These are phyloP conservation scores for Brachystomella parvula DNA, from an alignment of 1,140 invertebrate species.

Conservation along the genomic window DNA sequence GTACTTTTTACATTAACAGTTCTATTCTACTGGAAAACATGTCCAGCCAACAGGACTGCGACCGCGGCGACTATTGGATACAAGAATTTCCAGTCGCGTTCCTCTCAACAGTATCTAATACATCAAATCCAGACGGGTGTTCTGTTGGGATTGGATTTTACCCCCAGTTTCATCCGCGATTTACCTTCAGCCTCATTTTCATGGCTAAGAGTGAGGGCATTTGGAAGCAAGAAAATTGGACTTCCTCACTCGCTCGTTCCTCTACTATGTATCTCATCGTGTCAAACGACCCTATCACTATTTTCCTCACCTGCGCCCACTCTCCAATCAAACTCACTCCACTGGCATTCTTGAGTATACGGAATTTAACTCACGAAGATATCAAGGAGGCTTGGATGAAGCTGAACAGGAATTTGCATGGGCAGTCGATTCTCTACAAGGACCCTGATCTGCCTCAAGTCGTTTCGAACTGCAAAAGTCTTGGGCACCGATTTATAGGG, in stretches of 20 bases:
- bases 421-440: background rate
- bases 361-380: background rate
- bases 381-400: background rate
- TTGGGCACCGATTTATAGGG: background rate
- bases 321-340: background rate
- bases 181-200: background rate
- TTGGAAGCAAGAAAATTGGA: background rate
- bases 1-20: background rate
- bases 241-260: background rate
- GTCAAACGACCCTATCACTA: background rate
- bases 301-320: background rate
- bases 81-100: background rate
- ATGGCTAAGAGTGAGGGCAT: too few species aligned
- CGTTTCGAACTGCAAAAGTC: background rate
- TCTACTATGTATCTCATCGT: background rate
- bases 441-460: background rate
- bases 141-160: background rate
- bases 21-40: too few species aligned
- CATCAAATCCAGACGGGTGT: background rate
- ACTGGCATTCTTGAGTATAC: background rate
- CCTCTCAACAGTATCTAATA: background rate
- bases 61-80: background rate
- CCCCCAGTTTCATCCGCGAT: background rate
- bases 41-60: too few species aligned
- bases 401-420: background rate